phyloP scores from a whole-genome alignment of 2,888 invertebrate species.

The Lottia scabra region DNA sequence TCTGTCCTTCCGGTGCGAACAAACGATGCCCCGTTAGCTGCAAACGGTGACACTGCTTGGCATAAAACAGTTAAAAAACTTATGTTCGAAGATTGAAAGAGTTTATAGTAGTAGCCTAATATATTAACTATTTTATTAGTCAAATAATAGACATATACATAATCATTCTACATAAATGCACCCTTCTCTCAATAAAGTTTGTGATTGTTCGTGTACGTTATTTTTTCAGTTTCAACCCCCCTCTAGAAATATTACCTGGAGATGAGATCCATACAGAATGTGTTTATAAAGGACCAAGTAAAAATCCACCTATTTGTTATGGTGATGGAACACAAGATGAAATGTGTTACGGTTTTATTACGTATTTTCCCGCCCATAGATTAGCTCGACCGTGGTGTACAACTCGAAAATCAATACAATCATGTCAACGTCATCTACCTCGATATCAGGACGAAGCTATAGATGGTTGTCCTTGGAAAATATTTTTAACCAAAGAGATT shows the following conservation, averaged over 20 bases:
- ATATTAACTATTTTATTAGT: too few species aligned
- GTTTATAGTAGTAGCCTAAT: too few species aligned
- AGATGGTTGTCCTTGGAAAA: slow-evolving; percentile 21
- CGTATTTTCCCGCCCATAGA: slow-evolving; percentile 43
- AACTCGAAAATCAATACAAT: slow-evolving; percentile 28
- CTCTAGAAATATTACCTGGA: slow-evolving; percentile 38
- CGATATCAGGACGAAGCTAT: slow-evolving; percentile 17
- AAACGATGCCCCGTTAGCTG: too few species aligned
- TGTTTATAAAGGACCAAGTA: slow-evolving; percentile 28
- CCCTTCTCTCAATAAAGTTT: too few species aligned
- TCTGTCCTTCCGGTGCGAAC: too few species aligned
- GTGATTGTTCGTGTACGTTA: background rate
- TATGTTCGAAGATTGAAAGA: too few species aligned
- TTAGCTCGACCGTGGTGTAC: slow-evolving; percentile 35
- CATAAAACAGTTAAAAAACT: too few species aligned
- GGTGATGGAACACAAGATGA: slow-evolving; percentile 50
- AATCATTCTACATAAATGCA: too few species aligned
- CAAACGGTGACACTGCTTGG: too few species aligned
- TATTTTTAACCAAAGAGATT: slow-evolving; percentile 17
- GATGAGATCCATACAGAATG: slow-evolving; percentile 45
- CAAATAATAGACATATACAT: too few species aligned
- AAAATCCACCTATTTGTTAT: slow-evolving; percentile 32
- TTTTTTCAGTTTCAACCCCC: slow-evolving; percentile 32
- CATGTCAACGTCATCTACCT: slow-evolving; percentile 33
- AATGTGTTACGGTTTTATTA: slow-evolving; percentile 51